Conservation (phyloP, 2,797 vertebrate species). For the Glyptemys insculpta region DNA sequence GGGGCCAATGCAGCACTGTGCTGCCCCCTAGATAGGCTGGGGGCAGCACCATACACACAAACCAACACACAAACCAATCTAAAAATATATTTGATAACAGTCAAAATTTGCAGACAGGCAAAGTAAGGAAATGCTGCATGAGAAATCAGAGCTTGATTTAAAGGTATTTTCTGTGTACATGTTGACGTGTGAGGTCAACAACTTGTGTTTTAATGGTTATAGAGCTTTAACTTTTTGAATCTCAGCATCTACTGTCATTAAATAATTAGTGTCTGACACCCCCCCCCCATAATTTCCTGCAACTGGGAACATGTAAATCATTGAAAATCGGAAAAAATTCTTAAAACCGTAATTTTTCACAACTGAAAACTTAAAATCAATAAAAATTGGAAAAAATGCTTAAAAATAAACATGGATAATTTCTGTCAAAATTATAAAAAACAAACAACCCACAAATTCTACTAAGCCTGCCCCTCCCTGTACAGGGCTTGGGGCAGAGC, state of each 20-base stretch:
- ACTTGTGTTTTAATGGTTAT: not conserved
- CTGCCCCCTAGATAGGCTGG: not conserved
- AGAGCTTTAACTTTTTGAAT: not conserved
- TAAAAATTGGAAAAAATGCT: no score
- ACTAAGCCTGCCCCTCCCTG: no score
- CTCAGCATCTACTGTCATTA: not conserved
- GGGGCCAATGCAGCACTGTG: not conserved
- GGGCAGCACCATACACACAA: not conserved
- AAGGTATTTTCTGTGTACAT: not conserved
- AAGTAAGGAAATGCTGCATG: not conserved
- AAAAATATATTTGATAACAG: not conserved
- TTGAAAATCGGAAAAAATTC: not conserved
- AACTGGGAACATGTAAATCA: not conserved
- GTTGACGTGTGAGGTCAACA: not conserved
- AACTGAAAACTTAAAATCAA: no score
- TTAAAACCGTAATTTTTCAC: no score
- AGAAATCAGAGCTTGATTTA: not conserved
- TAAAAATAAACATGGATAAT: not conserved
- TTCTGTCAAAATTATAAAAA: not conserved
- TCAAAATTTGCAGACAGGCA: not conserved
- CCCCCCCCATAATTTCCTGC: not conserved
- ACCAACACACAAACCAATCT: not conserved
- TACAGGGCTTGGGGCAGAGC: slow-evolving; percentile 4
- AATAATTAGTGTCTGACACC: not conserved
- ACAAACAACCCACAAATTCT: not conserved